Evolutionary conservation across 2,888 invertebrate genomes (phyloP).

Genomic region (Gryllus longicercus): DNA sequence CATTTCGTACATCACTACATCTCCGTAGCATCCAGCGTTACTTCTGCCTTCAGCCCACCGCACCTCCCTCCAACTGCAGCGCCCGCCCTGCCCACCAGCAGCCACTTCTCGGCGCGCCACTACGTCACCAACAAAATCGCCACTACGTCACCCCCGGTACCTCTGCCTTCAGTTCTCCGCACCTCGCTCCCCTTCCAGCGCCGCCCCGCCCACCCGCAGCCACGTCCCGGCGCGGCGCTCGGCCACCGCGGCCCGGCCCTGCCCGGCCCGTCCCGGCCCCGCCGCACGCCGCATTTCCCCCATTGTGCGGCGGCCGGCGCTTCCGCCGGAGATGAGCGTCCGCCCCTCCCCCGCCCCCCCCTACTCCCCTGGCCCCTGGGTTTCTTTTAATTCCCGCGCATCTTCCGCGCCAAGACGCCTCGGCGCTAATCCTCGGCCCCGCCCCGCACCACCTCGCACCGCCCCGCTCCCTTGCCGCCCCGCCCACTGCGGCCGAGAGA

Average conservation of each 20-base stretch:
- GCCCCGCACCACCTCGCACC: neutral
- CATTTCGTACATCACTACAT: too few species aligned
- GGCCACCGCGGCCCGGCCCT: neutral
- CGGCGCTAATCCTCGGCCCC: neutral
- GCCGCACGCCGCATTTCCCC: slow-evolving; percentile 17
- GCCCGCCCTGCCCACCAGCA: too few species aligned
- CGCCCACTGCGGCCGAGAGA: neutral
- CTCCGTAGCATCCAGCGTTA: too few species aligned
- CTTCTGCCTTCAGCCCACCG: too few species aligned
- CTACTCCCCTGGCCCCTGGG: neutral
- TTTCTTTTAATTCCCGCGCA: slow-evolving; percentile 17
- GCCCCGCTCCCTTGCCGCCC: neutral
- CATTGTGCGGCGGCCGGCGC: neutral
- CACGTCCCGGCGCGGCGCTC: neutral
- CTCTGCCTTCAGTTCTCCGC: neutral
- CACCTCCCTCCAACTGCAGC: too few species aligned
- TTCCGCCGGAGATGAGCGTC: slow-evolving; percentile 1
- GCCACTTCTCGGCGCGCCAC: too few species aligned
- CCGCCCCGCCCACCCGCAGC: neutral
- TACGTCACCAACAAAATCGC: too few species aligned
- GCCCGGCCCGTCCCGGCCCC: neutral
- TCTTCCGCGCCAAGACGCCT: slow-evolving; percentile 17
- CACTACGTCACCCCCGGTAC: too few species aligned
- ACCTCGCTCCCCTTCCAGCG: neutral
- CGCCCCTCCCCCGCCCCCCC: neutral